Evolutionary conservation across 2,797 vertebrate genomes (phyloP).

Genomic region (Eutrigla gurnardus): DNA sequence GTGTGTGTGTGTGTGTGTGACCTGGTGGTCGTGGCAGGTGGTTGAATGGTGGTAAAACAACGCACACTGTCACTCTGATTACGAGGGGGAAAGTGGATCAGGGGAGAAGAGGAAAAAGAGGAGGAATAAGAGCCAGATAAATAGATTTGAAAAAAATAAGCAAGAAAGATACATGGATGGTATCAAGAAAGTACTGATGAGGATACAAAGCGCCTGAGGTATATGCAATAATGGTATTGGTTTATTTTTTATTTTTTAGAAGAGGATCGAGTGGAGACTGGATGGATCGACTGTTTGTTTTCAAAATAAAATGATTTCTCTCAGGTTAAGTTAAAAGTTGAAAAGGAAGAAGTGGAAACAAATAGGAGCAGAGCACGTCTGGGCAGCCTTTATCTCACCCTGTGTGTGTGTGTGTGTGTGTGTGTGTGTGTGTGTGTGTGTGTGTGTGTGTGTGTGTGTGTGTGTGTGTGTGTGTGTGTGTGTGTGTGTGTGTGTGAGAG

Average conservation of each 20-base stretch:
- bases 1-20: constrained; percentile 10
- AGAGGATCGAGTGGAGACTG: not conserved
- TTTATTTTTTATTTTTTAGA: not conserved
- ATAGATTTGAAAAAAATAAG: constrained; percentile 49
- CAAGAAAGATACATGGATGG: not conserved
- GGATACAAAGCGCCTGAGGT: not conserved
- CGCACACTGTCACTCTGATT: constrained; percentile 58
- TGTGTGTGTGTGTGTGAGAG: not conserved
- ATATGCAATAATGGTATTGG: not conserved
- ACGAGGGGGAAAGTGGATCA: not conserved
- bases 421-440: constrained; percentile 7
- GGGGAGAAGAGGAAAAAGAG: not conserved
- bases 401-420: not conserved
- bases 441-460: not conserved
- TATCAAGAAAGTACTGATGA: not conserved
- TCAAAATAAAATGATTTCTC: not conserved
- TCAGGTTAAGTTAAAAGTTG: constrained; percentile 7
- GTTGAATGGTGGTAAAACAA: constrained; percentile 56
- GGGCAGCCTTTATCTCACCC: constrained; percentile 85
- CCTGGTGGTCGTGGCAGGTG: constrained; percentile 65
- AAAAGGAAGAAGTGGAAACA: constrained; percentile 23
- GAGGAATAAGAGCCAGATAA: constrained; percentile 5
- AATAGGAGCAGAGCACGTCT: constrained; percentile 70
- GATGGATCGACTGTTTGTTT: not conserved
- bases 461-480: not conserved